Conservation (phyloP, 2,888 invertebrate species). For the Scaptomyza flava region DNA sequence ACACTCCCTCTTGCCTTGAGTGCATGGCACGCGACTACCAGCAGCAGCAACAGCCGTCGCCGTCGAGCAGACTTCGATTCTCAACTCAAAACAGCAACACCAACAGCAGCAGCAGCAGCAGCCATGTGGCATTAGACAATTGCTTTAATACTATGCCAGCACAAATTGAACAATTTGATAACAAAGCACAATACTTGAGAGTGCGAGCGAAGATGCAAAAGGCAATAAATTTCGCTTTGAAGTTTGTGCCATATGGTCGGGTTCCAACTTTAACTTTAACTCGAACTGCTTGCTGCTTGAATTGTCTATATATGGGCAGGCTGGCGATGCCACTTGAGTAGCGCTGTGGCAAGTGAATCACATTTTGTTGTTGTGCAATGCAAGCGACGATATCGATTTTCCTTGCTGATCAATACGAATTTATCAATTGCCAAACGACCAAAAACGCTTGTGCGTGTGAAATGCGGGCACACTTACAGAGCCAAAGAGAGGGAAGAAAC, state of each 20-base stretch:
- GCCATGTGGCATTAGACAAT: conserved; percentile 74
- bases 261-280: conserved; percentile 28
- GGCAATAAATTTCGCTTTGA: conserved; percentile 60
- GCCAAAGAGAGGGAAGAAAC: background rate
- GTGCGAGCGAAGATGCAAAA: conserved; percentile 42
- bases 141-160: conserved; percentile 71
- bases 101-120: conserved; percentile 35
- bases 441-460: conserved; percentile 36
- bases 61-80: conserved; percentile 7
- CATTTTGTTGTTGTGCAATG: conserved; percentile 66
- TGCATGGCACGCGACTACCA: conserved; percentile 69
- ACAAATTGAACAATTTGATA: conserved; percentile 78
- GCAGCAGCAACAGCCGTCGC: conserved; percentile 35
- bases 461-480: conserved; percentile 37
- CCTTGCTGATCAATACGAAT: conserved; percentile 54
- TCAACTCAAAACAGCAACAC: conserved; percentile 7
- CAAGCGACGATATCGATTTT: conserved; percentile 34
- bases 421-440: conserved; percentile 50
- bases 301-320: conserved; percentile 39
- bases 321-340: conserved; percentile 45
- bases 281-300: conserved; percentile 18
- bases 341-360: conserved; percentile 62
- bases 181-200: conserved; percentile 54
- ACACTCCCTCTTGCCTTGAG: background rate
- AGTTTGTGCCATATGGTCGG: conserved; percentile 55